Base-by-base conservation (phyloP, 2,888 invertebrate species). In the Hypena proboscidalis region DNA sequence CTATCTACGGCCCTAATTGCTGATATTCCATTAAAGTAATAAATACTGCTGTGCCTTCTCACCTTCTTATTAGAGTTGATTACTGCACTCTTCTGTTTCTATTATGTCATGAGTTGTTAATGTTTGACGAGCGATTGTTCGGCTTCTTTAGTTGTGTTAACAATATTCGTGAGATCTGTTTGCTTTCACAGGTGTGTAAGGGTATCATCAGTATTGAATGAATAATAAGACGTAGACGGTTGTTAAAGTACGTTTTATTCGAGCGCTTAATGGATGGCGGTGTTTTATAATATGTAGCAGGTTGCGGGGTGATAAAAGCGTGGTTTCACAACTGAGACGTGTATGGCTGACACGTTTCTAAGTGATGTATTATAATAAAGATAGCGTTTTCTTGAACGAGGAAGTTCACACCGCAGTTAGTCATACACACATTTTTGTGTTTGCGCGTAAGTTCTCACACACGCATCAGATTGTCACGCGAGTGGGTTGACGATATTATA, bases 21-120 rank as follows among this genome's bases (percentile, higher is more conserved):
- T 87, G 84, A 90, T 88, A 89, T 87, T 89, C 88, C 88, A 87
- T 89, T 87, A 87, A 83, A 84, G 81, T 87, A 85, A 86, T 89
- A 88, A 85, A 86, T 85, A 87, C 77, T n/a, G 79, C 73, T 76
- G 74, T 74, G 78, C 79, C 77, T 84, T 86, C 85, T 83, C 87
- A 78, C 86, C 87, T 87, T 75, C 80, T 76, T 80, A 86, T 89
- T 86, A 87, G 75, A 77, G 75, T 79, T 83, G 83, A 85, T 87
- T 85, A 85, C 82, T 74, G 74, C 83, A 85, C 84, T 84, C 77
- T 71, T 76, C 76, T 78, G 80, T 80, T 82, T 83, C 81, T 86
- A 83, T 84, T 82, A 81, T 80, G 83, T 80, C 83, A 78, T 77
- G 80, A 78, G 79, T 81, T 72, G 83, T 80, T 83, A 79, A 79